Evolutionary conservation across 2,888 invertebrate genomes (phyloP).

Genomic region (Ophioninae sp.): DNA sequence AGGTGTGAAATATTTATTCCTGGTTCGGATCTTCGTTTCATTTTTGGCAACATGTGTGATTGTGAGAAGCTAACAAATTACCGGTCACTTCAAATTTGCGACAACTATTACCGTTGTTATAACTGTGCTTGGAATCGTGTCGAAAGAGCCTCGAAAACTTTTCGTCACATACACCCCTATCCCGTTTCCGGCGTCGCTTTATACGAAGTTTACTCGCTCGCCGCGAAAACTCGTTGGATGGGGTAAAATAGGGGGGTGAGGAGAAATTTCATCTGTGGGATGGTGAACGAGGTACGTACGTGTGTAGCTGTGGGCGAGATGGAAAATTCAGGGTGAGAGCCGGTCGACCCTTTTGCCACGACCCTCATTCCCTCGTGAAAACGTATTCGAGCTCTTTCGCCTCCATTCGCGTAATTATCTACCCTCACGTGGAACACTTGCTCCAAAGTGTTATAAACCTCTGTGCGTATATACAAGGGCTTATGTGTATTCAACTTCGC

Average conservation of each 20-base stretch:
- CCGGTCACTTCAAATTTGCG: constrained; percentile 11
- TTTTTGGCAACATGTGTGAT: not conserved
- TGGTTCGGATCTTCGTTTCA: not conserved
- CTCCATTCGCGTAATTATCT: constrained; percentile 21
- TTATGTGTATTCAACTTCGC: not conserved
- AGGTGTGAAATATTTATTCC: too few species aligned
- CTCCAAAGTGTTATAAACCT: constrained; percentile 27
- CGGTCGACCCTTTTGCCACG: constrained; percentile 39
- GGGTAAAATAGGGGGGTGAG: not conserved
- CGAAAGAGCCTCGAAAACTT: constrained; percentile 45
- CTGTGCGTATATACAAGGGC: constrained; percentile 1
- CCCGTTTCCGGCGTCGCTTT: constrained; percentile 26
- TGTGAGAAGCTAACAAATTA: constrained; percentile 12
- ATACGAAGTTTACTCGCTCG: constrained; percentile 54
- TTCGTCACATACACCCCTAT: constrained; percentile 47
- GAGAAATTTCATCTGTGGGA: not conserved
- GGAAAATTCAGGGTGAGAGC: constrained; percentile 36
- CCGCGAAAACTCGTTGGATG: constrained; percentile 11
- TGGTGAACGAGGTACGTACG: not conserved
- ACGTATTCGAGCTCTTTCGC: constrained; percentile 33
- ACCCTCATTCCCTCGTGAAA: constrained; percentile 12
- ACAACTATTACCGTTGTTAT: constrained; percentile 16
- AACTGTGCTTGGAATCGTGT: constrained; percentile 16
- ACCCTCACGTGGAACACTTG: constrained; percentile 12
- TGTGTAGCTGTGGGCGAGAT: constrained; percentile 4